phyloP scores from a whole-genome alignment of 2,888 invertebrate species.

The Ommatoiulus sabulosus region DNA sequence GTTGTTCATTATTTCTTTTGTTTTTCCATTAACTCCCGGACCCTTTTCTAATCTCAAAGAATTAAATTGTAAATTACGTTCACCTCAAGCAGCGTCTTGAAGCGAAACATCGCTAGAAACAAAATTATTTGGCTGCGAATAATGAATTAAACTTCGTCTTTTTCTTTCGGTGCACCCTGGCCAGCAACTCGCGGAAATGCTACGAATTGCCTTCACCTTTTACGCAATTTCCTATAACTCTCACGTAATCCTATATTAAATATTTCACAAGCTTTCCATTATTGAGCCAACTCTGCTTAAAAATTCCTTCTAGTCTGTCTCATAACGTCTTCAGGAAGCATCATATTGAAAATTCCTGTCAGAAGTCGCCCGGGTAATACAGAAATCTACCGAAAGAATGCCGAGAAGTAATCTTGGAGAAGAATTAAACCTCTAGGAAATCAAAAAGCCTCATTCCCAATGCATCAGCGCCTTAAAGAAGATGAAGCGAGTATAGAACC shows the following conservation, averaged over 20 bases:
- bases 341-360: conserved; percentile 21
- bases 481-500: neutral
- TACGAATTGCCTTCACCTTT: neutral
- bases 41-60: no score
- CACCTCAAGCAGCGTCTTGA: no score
- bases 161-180: no score
- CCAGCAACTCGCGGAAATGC: no score
- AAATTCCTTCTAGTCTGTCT: neutral
- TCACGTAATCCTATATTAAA: conserved; percentile 2
- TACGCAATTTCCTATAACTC: neutral
- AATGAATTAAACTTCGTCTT: no score
- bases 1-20: no score
- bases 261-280: neutral
- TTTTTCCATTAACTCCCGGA: no score
- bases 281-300: neutral
- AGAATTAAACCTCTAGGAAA: neutral
- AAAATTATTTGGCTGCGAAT: no score
- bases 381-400: neutral
- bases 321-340: neutral
- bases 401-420: neutral
- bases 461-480: neutral
- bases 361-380: neutral
- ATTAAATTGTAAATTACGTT: no score
- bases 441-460: neutral
- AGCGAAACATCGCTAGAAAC: no score